Evolutionary conservation across 1,140 invertebrate species (phyloP), one percentile per base, ranked within the genome.

Genomic region (Asbolus verrucosus): DNA sequence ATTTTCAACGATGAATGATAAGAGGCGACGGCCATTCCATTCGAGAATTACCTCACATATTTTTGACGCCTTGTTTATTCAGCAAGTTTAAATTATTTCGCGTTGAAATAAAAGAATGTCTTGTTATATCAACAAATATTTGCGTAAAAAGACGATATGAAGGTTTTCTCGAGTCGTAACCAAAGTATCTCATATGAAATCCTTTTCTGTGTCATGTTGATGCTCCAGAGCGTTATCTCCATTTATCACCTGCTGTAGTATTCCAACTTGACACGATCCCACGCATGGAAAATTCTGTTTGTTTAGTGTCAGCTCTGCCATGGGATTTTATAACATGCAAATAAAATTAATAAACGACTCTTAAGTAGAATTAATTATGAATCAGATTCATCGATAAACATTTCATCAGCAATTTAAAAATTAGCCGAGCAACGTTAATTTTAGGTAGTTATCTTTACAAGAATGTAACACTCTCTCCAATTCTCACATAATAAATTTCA

Each of bases 151-250:
- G 21, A 27, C 41, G 41, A 46, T 46, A 19, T n/a, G 41, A 18
- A 9, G 11, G 19, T 27, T 27, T 54, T 54, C 46, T 54, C 46
- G n/a, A 27, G 21, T 54, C 21, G 19, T 54, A 54, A 54, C 46
- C 46, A 54, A 54, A 54, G 46, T 27, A 54, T 54, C 46, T 54
- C 21, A 21, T 24, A 54, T 54, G 11, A 54, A 54, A 54, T 54
- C 46, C 21, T 54, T 54, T 54, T 54, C 21, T 24, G 46, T 54
- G 46, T 54, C 46, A 62, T 62, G 59, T 62, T 62, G 59, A 62
- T 62, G 31, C 36, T 38, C 30, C 14, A 36, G 31, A 18, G 59
- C 59, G 36, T 62, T 62, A 62, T 62, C 59, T 62, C 36, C 59
- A 62, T 62, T 62, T 62, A 62, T 62, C 59, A 62, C 59, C 14